Conservation (phyloP, 2,797 vertebrate genomes). For the Danio aesculapii region DNA sequence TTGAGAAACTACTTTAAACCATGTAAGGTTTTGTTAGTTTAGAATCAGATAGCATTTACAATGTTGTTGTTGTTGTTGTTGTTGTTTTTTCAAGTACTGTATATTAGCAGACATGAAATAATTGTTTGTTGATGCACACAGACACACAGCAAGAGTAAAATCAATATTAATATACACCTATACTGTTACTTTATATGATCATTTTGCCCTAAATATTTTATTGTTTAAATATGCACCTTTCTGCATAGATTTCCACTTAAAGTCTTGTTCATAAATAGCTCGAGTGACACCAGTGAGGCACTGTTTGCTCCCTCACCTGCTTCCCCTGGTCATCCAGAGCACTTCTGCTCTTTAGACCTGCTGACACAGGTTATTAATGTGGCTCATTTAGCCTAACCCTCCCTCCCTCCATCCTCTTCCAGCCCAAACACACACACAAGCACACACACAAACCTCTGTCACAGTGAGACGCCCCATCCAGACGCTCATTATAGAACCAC, state of each 20-base stretch:
- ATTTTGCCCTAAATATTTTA: slow-evolving; percentile 8
- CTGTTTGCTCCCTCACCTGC: slow-evolving; percentile 39
- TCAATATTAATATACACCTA: slow-evolving; percentile 18
- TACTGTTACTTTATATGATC: neutral
- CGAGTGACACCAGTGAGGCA: slow-evolving; percentile 18
- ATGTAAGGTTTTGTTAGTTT: neutral
- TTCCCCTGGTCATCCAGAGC: slow-evolving; percentile 45
- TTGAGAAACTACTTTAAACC: neutral
- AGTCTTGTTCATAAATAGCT: slow-evolving; percentile 45
- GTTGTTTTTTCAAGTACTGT: neutral
- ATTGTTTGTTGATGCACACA: slow-evolving; percentile 1
- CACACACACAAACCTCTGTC: slow-evolving; percentile 9
- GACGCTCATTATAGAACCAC: slow-evolving; percentile 46
- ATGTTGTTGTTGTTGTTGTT: neutral
- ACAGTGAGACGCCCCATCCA: slow-evolving; percentile 32
- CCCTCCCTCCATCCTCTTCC: slow-evolving; percentile 32
- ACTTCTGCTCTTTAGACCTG: slow-evolving; percentile 52
- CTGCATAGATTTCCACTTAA: slow-evolving; percentile 29
- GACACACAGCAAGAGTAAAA: neutral
- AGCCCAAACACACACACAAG: slow-evolving; percentile 20
- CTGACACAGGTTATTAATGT: slow-evolving; percentile 63
- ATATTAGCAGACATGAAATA: neutral
- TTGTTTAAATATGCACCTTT: slow-evolving; percentile 19
- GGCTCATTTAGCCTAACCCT: slow-evolving; percentile 61
- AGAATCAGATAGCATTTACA: neutral